Base-by-base conservation (phyloP, 1,140 invertebrate species). In the Pseudomyrmex concolor region DNA sequence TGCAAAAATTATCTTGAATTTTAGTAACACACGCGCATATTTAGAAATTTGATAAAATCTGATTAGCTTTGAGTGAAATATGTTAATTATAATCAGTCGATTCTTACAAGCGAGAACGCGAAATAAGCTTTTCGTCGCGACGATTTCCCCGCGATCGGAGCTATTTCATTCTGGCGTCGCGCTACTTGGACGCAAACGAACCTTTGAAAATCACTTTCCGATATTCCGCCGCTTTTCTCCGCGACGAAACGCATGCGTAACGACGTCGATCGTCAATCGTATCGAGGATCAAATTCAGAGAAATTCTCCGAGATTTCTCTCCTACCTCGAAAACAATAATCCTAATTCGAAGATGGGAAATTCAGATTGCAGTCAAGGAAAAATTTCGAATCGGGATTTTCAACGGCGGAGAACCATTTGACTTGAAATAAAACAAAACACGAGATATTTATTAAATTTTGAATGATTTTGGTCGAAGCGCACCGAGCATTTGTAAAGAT, bases 181-280 rank as follows among this genome's bases (percentile, higher is more conserved):
- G 63, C 76, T 50, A 71, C 66, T 70, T 80, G 19, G 43, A 50
- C 54, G 51, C 54, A 78, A 78, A 78, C 76, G 76, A 80, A 80
- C 66, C 76, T 71, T 71, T 71, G 66, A 80, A 80, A 80, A 80
- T 80, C 76, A 80, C 67, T 80, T 80, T 80, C 76, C 76, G 66
- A 80, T 80, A 80, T 80, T 60, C 66, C 54, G 51, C n/a, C 43
- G 74, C 51, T 55, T 9, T 10, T 68, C 64, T 68, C 2, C 43
- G 17, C 17, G 51, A 77, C 34, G 54, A 12, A 50, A 71, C 55
- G 45, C 76, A 80, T 34, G 76, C 66, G 76, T 70, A 57, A 80
- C 66, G 66, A 80, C 10, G 55, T 55, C 22, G 64, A 70, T 80
- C 76, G 64, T 78, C 76, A 59, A 70, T 77, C 62, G 43, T 55